Evolutionary conservation across 2,888 invertebrate species (phyloP).

Genomic region (Stenodera caucasica): DNA sequence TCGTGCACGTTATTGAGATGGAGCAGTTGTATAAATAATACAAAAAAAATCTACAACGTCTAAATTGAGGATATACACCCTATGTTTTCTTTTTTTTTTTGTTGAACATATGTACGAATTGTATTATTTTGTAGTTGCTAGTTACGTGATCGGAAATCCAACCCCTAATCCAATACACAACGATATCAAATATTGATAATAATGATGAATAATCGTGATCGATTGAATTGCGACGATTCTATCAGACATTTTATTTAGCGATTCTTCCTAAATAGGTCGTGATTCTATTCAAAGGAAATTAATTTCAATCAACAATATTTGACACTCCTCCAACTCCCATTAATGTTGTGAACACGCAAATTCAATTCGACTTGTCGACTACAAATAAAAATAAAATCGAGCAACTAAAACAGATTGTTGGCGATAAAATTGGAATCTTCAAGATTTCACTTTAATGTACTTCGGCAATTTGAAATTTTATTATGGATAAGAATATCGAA

Average conservation of each 20-base stretch:
- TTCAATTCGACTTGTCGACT: background rate
- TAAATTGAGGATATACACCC: constrained; percentile 3
- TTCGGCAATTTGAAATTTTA: background rate
- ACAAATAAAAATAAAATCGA: background rate
- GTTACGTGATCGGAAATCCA: background rate
- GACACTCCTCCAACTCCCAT: background rate
- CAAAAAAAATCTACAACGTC: background rate
- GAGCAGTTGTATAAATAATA: constrained; percentile 6
- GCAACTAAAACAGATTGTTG: background rate
- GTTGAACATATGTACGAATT: background rate
- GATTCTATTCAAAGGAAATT: background rate
- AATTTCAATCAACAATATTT: background rate
- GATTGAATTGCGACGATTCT: background rate
- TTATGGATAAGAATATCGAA: background rate
- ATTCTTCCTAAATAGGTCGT: background rate
- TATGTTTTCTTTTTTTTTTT: background rate
- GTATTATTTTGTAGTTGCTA: background rate
- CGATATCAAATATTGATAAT: background rate
- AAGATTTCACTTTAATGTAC: background rate
- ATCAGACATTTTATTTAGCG: too few species aligned
- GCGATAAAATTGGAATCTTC: background rate
- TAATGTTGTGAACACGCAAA: background rate
- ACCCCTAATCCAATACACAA: background rate
- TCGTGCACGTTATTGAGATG: background rate
- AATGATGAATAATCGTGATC: background rate